Evolutionary conservation across 1,140 invertebrate genomes (phyloP).

Genomic region (Heterodera carotae): DNA sequence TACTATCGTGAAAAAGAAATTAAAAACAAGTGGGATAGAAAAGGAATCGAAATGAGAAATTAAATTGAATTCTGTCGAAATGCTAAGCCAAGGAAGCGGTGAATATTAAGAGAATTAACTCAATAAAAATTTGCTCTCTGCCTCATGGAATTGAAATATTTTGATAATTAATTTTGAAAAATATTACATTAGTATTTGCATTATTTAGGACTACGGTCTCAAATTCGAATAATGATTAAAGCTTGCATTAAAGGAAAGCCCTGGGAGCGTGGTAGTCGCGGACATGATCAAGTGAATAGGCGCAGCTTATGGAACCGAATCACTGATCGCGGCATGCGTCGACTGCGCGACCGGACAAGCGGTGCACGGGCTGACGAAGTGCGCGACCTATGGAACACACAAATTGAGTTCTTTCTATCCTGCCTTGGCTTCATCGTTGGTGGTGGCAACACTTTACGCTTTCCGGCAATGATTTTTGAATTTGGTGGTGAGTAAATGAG

Average conservation of each 20-base stretch:
- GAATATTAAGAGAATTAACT: too few species aligned
- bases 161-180: too few species aligned
- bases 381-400: conserved; percentile 59
- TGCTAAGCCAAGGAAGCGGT: too few species aligned
- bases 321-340: conserved; percentile 6
- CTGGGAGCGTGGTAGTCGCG: neutral
- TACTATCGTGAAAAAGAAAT: too few species aligned
- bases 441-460: conserved; percentile 62
- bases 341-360: neutral
- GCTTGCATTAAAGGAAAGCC: neutral
- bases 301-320: conserved; percentile 25
- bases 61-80: too few species aligned
- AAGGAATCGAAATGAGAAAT: too few species aligned
- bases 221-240: neutral
- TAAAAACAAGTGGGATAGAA: too few species aligned
- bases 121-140: too few species aligned
- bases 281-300: neutral
- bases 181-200: too few species aligned
- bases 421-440: conserved; percentile 65
- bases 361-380: conserved; percentile 39
- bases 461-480: conserved; percentile 56
- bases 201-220: too few species aligned
- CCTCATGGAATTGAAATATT: too few species aligned
- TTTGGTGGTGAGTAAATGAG: conserved; percentile 9
- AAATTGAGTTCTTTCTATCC: conserved; percentile 64